Base-by-base conservation (phyloP, 2,888 invertebrate species). In the Colletes collaris region DNA sequence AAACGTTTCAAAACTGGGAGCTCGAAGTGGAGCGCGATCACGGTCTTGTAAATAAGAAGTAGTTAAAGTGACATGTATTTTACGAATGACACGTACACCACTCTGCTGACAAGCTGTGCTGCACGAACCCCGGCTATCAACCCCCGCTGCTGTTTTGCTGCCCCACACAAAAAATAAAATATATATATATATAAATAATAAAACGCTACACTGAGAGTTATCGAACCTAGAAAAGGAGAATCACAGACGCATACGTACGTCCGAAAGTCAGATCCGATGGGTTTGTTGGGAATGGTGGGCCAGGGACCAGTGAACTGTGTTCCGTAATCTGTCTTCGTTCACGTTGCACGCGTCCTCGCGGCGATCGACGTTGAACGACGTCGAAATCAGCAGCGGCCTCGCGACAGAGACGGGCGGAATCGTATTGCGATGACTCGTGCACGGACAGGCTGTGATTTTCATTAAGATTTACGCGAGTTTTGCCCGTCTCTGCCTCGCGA, bases 91-190 rank as follows among this genome's bases (percentile, higher is more conserved):
- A 92, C 91, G 90, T 90, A 92, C 92, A 92, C 92, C 91, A 92
- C 92, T 93, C 92, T 93, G 93, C 93, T 92, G 92, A 92, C 93
- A 92, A 93, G 93, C 93, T 93, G 93, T 92, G 92, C 93, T 93
- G 93, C 93, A 93, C 93, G 93, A 92, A 85, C 90, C 92, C 92
- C 91, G 89, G 91, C 92, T 92, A 92, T 89, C 90, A 92, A 92
- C 92, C 92, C 91, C 71, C 77, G 87, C 87, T 89, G 93, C 93
- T 93, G 93, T 92, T 92, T 92, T 92, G 92, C 92, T 92, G 92
- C 90, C 92, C 91, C 90, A 85, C 83, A 86, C 89, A 90, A 90
- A 76, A 89, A 87, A 58, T 10, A 58, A 59, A 69, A 27, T 27
- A 27, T 27, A 27, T 27, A 27, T 27, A 27, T 27, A 27, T 27